A percentile compares a stretch with the other conserved stretches of the same genome.
Evolutionary conservation across 2,113 vertebrate genomes (phyloP).

Genomic region (Calidris pygmaea): DNA sequence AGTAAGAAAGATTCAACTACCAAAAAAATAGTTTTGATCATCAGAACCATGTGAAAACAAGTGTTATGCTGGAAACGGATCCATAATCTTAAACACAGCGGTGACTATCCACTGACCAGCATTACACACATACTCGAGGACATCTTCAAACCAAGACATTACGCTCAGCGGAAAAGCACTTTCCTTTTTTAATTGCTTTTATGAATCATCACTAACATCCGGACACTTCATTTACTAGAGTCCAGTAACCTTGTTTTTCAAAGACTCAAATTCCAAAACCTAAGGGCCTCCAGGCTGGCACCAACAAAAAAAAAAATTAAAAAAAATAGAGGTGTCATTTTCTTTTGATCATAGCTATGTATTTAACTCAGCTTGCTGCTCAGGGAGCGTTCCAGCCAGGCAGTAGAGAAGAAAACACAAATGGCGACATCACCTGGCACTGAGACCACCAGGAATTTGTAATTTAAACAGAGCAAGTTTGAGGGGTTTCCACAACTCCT

Average conservation of each 20-base stretch:
- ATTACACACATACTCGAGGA: not conserved
- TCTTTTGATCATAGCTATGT: not conserved
- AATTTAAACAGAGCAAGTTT: not conserved
- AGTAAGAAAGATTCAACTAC: not conserved
- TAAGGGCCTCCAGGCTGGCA: not conserved
- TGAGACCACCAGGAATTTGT: not conserved
- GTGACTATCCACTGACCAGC: not conserved
- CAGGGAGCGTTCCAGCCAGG: not conserved
- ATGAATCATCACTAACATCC: conserved; percentile 39
- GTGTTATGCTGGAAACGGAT: not conserved
- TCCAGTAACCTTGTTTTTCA: not conserved
- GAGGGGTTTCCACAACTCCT: conserved; percentile 15
- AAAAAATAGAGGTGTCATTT: not conserved
- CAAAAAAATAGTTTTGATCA: not conserved
- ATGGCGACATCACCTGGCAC: conserved; percentile 22
- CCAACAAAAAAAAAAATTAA: not conserved
- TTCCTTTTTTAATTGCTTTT: conserved; percentile 61
- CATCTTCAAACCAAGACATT: conserved; percentile 3
- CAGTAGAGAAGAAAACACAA: not conserved
- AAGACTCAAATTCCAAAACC: not conserved
- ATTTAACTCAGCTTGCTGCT: not conserved
- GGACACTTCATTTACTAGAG: conserved; percentile 22
- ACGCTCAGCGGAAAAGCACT: conserved; percentile 7
- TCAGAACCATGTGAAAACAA: not conserved
- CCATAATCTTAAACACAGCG: not conserved